A percentile compares a stretch with the other conserved stretches of the same genome.
phyloP scores from a whole-genome alignment of 2,888 invertebrate genomes.

The Agrilus mali region DNA sequence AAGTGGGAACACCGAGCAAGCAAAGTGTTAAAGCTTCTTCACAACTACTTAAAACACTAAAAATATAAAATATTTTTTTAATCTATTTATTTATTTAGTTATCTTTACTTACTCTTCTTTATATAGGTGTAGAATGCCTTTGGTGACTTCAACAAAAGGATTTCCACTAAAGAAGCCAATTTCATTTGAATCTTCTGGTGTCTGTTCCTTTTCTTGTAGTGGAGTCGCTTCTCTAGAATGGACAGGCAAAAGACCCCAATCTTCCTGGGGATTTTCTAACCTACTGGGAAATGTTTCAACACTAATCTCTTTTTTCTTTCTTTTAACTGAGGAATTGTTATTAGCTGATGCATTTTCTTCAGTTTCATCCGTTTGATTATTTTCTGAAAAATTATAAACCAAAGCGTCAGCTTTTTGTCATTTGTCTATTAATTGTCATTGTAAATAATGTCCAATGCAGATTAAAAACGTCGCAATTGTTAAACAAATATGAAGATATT shows the following conservation, averaged over 20 bases:
- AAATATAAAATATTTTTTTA: conserved; percentile 6
- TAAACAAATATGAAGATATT: too few relatives aligned
- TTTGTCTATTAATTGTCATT: too few relatives aligned
- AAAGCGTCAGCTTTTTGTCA: too few relatives aligned
- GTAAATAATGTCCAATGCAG: too few relatives aligned
- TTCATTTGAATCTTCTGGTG: conserved; percentile 34
- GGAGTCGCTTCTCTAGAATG: conserved; percentile 42
- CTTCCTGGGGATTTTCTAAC: conserved; percentile 39
- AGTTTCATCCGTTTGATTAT: conserved; percentile 14
- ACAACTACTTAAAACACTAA: conserved; percentile 27
- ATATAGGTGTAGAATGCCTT: conserved; percentile 92
- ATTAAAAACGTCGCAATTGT: too few relatives aligned
- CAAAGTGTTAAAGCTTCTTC: conserved; percentile 74
- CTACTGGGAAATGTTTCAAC: conserved; percentile 69
- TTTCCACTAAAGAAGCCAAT: conserved; percentile 89
- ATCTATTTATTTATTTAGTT: neutral
- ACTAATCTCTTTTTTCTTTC: conserved; percentile 57
- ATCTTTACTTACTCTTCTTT: conserved; percentile 75
- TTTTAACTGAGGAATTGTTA: conserved; percentile 28
- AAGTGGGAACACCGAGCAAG: conserved; percentile 78
- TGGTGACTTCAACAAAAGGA: conserved; percentile 91
- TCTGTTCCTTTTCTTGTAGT: conserved; percentile 21
- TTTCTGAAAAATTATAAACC: conserved; percentile 13
- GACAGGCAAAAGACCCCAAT: conserved; percentile 45
- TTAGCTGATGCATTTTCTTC: conserved; percentile 28